phyloP scores from a whole-genome alignment of 2,888 invertebrate species.

The Sphaerophoria taeniata region DNA sequence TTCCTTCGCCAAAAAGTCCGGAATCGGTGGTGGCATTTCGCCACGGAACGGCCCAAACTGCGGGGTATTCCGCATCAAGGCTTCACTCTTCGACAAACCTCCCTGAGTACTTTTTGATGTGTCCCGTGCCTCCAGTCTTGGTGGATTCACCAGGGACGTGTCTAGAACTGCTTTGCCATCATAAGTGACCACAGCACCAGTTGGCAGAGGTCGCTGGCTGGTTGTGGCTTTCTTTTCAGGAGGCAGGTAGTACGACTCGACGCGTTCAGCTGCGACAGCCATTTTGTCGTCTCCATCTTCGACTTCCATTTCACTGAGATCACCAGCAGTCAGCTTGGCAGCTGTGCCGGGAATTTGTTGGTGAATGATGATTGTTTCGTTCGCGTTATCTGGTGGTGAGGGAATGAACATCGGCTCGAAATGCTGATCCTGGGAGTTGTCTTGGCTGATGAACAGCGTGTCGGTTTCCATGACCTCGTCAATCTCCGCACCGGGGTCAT shows the following conservation, averaged over 20 bases:
- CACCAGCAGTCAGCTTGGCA: constrained; percentile 81
- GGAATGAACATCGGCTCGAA: constrained; percentile 93
- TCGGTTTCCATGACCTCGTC: constrained; percentile 82
- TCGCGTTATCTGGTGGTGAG: constrained; percentile 88
- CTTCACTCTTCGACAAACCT: constrained; percentile 84
- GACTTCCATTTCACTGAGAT: constrained; percentile 82
- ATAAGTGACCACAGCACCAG: constrained; percentile 88
- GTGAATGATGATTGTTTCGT: constrained; percentile 78
- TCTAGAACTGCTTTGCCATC: constrained; percentile 90
- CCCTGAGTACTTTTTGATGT: constrained; percentile 77
- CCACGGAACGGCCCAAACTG: constrained; percentile 90
- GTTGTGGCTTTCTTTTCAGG: constrained; percentile 84
- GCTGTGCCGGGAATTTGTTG: constrained; percentile 79
- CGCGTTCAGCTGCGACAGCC: constrained; percentile 88
- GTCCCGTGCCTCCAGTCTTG: constrained; percentile 79
- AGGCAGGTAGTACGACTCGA: constrained; percentile 90
- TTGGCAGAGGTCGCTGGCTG: constrained; percentile 78
- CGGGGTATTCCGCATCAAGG: constrained; percentile 86
- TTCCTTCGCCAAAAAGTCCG: constrained; percentile 82
- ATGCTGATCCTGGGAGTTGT: constrained; percentile 84
- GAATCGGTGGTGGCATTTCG: constrained; percentile 87
- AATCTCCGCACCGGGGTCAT: constrained; percentile 81
- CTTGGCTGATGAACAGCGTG: constrained; percentile 81
- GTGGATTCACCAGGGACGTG: constrained; percentile 84
- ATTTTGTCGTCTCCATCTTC: constrained; percentile 84